Base-by-base conservation (phyloP, 2,113 vertebrate genomes). In the Petroica traversi region DNA sequence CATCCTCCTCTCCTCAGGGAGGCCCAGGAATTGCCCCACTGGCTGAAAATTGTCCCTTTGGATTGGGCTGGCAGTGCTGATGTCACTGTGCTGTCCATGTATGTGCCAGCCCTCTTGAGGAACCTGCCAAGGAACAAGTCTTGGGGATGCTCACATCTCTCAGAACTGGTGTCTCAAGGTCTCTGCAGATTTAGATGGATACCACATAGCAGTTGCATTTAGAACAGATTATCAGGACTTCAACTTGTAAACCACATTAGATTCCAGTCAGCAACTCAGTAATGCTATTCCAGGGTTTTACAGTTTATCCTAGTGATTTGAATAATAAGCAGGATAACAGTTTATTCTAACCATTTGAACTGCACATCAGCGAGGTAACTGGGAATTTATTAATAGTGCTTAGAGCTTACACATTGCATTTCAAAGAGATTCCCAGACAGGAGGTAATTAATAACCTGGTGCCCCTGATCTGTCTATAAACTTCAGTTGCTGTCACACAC, bases 321-420 rank as follows among this genome's bases (percentile, higher is more conserved):
- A 93, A 96, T 96, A 94, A 92, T 74, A 77, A 85, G 51, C 73
- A 76, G 91, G 68, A 23, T 89, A 95, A 79, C 83, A 95, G 91
- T 89, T 91, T 96, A 87, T 84, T 91, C 84, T 68, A 94, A 81
- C 66, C 66, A 95, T 95, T 95, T 95, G 89, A 95, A 92, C 84
- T 92, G 84, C 94, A 89, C 81, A 79, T 94, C 91, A 95, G 66
- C 10, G 2, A 81, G 62, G 86, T 92, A 91, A 95, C 93, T 55
- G 91, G 64, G 96, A 89, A 82, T 92, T 92, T 89, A 91, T 95
- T 96, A 95, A 87, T 89, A 73, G 84, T 45, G 58, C 87, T 87
- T 67, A 58, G 38, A 94, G 63, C 55, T 93, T 90, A 73, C 52
- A 80, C 77, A 46, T n/a, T 95, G 80, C 81, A 85, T 95, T 96